A percentile compares a stretch with the other conserved stretches of the same genome.
phyloP scores from a whole-genome alignment of 2,113 vertebrate genomes.

The Labrus mixtus region DNA sequence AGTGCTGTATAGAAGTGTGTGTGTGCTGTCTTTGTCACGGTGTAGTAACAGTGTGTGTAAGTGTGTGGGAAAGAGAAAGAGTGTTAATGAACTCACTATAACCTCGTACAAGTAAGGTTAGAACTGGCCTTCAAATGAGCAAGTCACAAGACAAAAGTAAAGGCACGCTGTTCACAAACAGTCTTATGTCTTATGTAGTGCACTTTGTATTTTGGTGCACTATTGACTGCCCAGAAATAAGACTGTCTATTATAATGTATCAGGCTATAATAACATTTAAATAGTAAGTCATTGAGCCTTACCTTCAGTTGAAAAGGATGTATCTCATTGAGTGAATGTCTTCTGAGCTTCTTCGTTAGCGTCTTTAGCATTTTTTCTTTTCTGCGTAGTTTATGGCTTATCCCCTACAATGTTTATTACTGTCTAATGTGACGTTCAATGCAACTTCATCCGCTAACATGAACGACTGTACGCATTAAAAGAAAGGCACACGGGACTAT shows the following conservation, averaged over 20 bases:
- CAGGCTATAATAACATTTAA: background rate
- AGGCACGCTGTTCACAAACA: conserved; percentile 48
- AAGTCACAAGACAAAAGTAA: conserved; percentile 64
- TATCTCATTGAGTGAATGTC: conserved; percentile 91
- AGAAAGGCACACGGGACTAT: conserved; percentile 53
- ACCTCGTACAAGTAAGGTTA: conserved; percentile 31
- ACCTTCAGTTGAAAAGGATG: conserved; percentile 93
- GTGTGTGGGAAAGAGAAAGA: conserved; percentile 21
- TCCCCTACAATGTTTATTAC: conserved; percentile 15
- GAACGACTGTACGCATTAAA: conserved; percentile 38
- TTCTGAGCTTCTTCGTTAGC: conserved; percentile 91
- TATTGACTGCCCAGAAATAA: background rate
- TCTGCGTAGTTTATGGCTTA: conserved; percentile 57
- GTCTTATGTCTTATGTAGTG: background rate
- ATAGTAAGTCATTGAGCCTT: conserved; percentile 49
- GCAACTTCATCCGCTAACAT: conserved; percentile 45
- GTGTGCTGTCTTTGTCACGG: background rate
- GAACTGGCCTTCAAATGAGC: conserved; percentile 31
- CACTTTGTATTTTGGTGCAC: background rate
- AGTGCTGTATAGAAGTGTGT: background rate
- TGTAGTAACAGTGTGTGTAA: background rate
- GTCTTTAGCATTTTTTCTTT: conserved; percentile 87
- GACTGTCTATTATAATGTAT: no score
- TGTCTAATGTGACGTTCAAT: conserved; percentile 14
- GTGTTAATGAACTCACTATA: conserved; percentile 37